phyloP scores from a whole-genome alignment of 2,113 vertebrate genomes.

The Hipposideros armiger region DNA sequence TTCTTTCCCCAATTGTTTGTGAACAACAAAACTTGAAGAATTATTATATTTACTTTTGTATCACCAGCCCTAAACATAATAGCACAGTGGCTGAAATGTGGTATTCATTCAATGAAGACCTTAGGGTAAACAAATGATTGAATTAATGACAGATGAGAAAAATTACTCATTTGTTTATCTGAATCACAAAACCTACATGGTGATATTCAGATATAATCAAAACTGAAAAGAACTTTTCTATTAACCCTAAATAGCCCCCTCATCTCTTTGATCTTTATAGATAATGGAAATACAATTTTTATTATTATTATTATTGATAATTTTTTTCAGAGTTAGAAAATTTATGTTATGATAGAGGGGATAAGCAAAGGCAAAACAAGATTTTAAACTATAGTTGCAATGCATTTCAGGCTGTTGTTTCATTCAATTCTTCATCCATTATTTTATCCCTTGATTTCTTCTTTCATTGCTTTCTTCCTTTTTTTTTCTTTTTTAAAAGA shows the following conservation, averaged over 20 bases:
- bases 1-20: neutral
- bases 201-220: neutral
- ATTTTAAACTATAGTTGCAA: neutral
- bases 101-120: neutral
- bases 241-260: neutral
- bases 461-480: neutral
- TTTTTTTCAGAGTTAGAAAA: neutral
- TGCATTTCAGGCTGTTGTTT: neutral
- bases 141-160: neutral
- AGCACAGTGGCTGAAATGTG: neutral
- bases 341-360: neutral
- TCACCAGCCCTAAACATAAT: neutral
- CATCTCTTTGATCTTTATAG: neutral
- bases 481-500: too few relatives aligned
- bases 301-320: neutral
- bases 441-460: neutral
- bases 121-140: neutral
- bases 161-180: neutral
- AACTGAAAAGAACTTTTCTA: neutral
- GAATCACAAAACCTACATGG: neutral
- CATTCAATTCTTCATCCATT: neutral
- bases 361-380: neutral
- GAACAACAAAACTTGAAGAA: neutral
- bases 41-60: neutral
- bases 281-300: neutral